Percentiles rank a stretch among this genome's conserved stretches.
These are phyloP conservation scores for Zoanthus sociatus DNA, from an alignment of 92 coral and sea anemone species.

Conservation along the genomic window DNA sequence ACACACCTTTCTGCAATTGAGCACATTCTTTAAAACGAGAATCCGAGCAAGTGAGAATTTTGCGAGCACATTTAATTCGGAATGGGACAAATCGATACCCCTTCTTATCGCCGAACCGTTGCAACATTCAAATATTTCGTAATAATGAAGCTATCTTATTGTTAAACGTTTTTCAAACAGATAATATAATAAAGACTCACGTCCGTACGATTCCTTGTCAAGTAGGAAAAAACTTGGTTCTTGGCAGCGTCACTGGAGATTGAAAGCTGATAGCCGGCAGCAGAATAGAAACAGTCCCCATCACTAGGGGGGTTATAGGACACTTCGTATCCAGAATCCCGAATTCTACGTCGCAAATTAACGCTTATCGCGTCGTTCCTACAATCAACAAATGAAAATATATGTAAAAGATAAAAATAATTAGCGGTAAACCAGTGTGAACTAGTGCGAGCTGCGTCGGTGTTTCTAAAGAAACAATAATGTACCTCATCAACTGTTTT, in stretches of 20 bases:
- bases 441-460: too few species aligned
- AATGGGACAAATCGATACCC: too few species aligned
- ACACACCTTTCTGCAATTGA: background rate
- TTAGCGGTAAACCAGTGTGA: too few species aligned
- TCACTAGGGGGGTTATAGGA: slow-evolving; percentile 43
- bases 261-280: slow-evolving; percentile 44
- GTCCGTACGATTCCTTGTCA: slow-evolving; percentile 44
- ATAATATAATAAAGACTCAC: slow-evolving; percentile 1
- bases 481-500: slow-evolving; percentile 6
- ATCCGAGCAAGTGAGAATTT: too few species aligned
- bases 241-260: slow-evolving; percentile 35
- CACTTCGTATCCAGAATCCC: slow-evolving; percentile 38
- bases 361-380: slow-evolving; percentile 5
- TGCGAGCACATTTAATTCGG: too few species aligned
- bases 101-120: background rate
- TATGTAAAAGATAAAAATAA: background rate
- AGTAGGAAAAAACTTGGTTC: slow-evolving; percentile 35
- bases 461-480: too few species aligned
- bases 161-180: slow-evolving; percentile 11
- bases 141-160: background rate
- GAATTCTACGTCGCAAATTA: slow-evolving; percentile 24
- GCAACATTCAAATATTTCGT: background rate
- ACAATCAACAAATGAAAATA: background rate
- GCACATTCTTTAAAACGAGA: background rate
- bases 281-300: slow-evolving; percentile 54